Evolutionary conservation across 2,113 vertebrate genomes (phyloP).

Genomic region (Percopsis transmontana): DNA sequence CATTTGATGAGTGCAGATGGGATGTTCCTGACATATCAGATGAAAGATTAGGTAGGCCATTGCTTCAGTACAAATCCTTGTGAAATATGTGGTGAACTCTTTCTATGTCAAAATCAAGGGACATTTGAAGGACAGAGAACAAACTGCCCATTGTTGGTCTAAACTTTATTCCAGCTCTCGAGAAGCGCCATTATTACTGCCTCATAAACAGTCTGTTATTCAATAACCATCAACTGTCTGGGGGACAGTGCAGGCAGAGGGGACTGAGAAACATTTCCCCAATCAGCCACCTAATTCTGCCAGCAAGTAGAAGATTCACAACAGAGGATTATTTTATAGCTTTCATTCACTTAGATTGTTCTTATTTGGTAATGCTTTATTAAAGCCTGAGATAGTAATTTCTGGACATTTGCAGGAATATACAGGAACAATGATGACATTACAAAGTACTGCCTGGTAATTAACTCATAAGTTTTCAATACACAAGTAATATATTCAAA

Average conservation of each 20-base stretch:
- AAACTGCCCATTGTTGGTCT: slow-evolving; percentile 69
- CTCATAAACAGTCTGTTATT: slow-evolving; percentile 76
- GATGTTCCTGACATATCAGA: slow-evolving; percentile 15
- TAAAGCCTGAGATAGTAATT: no score
- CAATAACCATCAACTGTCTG: slow-evolving; percentile 64
- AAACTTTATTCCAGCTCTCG: slow-evolving; percentile 57
- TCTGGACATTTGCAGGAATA: no score
- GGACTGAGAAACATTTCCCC: neutral
- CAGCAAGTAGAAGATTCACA: neutral
- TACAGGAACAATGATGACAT: no score
- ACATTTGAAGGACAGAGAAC: slow-evolving; percentile 69
- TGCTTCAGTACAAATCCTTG: slow-evolving; percentile 47
- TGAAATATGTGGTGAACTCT: slow-evolving; percentile 57
- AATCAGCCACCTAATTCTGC: slow-evolving; percentile 9
- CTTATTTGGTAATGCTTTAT: no score
- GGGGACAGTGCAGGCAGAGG: slow-evolving; percentile 35
- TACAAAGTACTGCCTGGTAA: no score
- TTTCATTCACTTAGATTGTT: no score
- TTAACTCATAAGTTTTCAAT: no score
- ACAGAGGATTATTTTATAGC: no score
- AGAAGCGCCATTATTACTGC: slow-evolving; percentile 57
- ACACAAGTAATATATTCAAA: no score
- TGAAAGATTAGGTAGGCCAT: slow-evolving; percentile 42
- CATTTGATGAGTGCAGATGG: neutral
- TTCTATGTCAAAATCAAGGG: slow-evolving; percentile 44